Evolutionary conservation across 2,888 invertebrate species (phyloP).

Genomic region (Lasioglossum vierecki): DNA sequence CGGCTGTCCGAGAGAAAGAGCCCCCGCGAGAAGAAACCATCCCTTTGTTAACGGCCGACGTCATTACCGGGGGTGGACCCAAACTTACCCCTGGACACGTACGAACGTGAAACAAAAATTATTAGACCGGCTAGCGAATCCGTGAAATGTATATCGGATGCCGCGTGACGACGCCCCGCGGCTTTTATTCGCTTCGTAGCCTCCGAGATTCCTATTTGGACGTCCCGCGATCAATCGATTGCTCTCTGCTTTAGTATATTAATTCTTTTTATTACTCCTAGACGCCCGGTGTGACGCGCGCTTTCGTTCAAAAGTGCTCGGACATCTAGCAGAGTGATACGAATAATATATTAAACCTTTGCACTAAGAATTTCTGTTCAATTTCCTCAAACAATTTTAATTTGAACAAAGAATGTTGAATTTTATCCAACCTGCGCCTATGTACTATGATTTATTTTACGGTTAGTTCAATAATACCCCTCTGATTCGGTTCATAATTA

Average conservation of each 20-base stretch:
- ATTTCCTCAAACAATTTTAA: no score
- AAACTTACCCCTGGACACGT: constrained; percentile 33
- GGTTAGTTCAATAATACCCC: background rate
- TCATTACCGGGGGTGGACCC: constrained; percentile 51
- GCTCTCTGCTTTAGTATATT: background rate
- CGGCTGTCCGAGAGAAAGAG: constrained; percentile 15
- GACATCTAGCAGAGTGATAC: background rate
- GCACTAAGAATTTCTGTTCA: background rate
- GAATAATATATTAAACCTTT: background rate
- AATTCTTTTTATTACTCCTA: background rate
- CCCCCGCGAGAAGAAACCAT: constrained; percentile 58
- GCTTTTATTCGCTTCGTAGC: constrained; percentile 28
- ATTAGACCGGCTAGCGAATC: constrained; percentile 28
- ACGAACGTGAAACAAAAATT: constrained; percentile 52
- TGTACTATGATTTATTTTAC: background rate
- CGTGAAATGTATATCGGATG: constrained; percentile 38
- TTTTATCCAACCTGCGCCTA: no score
- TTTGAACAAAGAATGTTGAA: no score
- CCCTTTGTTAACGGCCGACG: constrained; percentile 67
- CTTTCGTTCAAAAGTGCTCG: background rate
- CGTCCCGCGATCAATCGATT: background rate
- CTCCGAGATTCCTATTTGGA: background rate
- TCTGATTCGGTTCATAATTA: background rate
- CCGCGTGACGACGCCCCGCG: background rate
- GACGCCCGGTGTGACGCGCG: background rate